These are phyloP conservation scores for Trachelipus rathkii DNA, from an alignment of 1,140 invertebrate genomes.

Conservation along the genomic window DNA sequence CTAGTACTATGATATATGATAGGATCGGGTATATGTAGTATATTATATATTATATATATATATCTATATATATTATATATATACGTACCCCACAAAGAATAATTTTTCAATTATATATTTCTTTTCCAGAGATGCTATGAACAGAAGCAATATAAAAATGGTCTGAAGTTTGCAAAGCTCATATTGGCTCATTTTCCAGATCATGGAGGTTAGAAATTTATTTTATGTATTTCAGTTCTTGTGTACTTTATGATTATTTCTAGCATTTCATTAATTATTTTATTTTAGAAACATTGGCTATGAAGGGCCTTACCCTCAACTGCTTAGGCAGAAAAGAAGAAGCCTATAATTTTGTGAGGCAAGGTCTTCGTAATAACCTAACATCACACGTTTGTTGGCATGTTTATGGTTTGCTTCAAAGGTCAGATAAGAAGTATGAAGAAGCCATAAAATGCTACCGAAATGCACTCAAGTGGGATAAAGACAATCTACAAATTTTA, in stretches of 20 bases:
- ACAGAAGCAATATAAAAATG: slow-evolving; percentile 99
- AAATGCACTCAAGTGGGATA: slow-evolving; percentile 98
- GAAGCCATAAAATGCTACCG: slow-evolving; percentile 99
- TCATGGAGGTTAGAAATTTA: slow-evolving; percentile 76
- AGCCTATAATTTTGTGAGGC: slow-evolving; percentile 94
- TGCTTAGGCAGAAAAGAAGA: slow-evolving; percentile 96
- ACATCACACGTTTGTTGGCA: slow-evolving; percentile 99
- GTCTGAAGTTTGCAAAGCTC: slow-evolving; percentile 97
- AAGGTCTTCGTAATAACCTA: slow-evolving; percentile 91
- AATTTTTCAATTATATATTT: slow-evolving; percentile 46
- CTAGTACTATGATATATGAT: too few species aligned
- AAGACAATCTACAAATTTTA: slow-evolving; percentile 97
- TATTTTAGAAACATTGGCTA: slow-evolving; percentile 89
- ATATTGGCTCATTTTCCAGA: slow-evolving; percentile 95
- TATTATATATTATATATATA: too few species aligned
- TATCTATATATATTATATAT: too few species aligned
- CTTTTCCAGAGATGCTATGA: slow-evolving; percentile 99
- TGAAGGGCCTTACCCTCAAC: slow-evolving; percentile 99
- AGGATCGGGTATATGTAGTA: too few species aligned
- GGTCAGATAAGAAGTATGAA: slow-evolving; percentile 98
- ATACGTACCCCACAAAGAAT: not conserved
- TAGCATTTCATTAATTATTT: slow-evolving; percentile 31
- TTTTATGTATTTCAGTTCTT: slow-evolving; percentile 18
- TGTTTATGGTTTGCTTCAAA: slow-evolving; percentile 89
- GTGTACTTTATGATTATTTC: too few species aligned